phyloP scores from a whole-genome alignment of 2,888 invertebrate species.

The Drosophila aldrichi region DNA sequence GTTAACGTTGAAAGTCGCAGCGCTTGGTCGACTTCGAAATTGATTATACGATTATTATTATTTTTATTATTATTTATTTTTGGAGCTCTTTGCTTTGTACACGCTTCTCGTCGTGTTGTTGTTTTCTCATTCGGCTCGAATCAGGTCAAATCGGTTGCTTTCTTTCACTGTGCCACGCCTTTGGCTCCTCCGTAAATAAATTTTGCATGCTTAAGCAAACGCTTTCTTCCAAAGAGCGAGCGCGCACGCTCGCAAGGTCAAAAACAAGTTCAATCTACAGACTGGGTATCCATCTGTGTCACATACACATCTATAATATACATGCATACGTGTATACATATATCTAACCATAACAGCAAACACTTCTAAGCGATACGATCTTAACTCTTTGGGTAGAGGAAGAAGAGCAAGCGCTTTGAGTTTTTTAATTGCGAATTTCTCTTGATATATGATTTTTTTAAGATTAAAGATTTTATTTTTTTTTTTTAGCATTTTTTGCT shows the following conservation, averaged over 20 bases:
- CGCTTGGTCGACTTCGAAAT: conserved; percentile 67
- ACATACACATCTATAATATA: not conserved
- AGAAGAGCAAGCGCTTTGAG: conserved; percentile 9
- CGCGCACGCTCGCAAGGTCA: conserved; percentile 27
- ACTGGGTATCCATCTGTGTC: conserved; percentile 14
- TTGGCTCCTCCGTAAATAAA: conserved; percentile 13
- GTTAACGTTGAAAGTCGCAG: conserved; percentile 53
- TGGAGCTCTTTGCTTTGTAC: conserved; percentile 61
- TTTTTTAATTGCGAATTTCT: conserved; percentile 47
- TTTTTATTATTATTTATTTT: conserved; percentile 40
- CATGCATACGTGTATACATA: not conserved
- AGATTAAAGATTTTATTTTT: not conserved
- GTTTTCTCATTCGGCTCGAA: conserved; percentile 34
- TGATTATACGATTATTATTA: conserved; percentile 58
- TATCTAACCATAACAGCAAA: conserved; percentile 9
- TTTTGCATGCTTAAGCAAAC: conserved; percentile 45
- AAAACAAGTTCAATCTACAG: conserved; percentile 32
- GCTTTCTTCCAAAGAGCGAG: conserved; percentile 32
- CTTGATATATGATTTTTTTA: conserved; percentile 8
- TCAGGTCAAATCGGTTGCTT: conserved; percentile 78
- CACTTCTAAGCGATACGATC: conserved; percentile 11
- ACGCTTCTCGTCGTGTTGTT: conserved; percentile 48
- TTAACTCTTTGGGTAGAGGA: conserved; percentile 1
- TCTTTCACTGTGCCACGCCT: conserved; percentile 71
- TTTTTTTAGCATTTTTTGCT: not conserved